Evolutionary conservation across 2,888 invertebrate genomes (phyloP), one percentile per base, ranked within the genome.

Genomic region (Apodemia hepburni): DNA sequence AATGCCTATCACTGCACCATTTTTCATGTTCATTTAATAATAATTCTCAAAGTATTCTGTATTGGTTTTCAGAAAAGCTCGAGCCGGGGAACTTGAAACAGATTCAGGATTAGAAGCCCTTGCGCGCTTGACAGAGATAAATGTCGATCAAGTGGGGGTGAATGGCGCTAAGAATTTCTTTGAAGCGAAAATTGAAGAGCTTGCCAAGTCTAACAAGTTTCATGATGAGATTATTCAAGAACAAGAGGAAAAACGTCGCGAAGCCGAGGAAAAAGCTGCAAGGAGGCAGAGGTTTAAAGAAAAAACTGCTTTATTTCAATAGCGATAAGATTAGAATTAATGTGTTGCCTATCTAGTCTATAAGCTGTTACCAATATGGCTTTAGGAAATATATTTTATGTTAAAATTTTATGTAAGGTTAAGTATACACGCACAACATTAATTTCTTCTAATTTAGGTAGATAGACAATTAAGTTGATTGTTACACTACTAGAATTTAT

Each of bases 91-190:
- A 85, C 90, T 99, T 64, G 94, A 95, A 71, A 94, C 94, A 59
- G 96, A 97, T 78, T 97, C 97, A 15, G 98, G 98, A 0, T 92
- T 99, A 62, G 95, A 95, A 68, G 96, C 97, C 68, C 86, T 98
- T 73, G 98, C 98, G 9, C 93, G 95, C 70, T 89, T 98, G 38
- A 96, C 97, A 7, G 98, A 98, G 88, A 96, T 98, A 65, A 96
- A 98, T 78, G 98, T 98, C 0, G 97, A 98, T 69, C 96, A 97
- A 91, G 98, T 98, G 22, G 98, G 98, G 0, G 98, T 98, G 0
- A 96, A 95, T 69, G 98, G 98, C 15, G 98, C 98, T 45, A 98
- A 98, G 82, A 95, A 96, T 78, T 98, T 98, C 92, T 98, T 98
- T 78, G 98, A 98, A 92, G 97, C 98, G 0, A 98, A 98, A 95